Conservation (phyloP, 2,113 vertebrate genomes). For the Muntiacus muntjak region DNA sequence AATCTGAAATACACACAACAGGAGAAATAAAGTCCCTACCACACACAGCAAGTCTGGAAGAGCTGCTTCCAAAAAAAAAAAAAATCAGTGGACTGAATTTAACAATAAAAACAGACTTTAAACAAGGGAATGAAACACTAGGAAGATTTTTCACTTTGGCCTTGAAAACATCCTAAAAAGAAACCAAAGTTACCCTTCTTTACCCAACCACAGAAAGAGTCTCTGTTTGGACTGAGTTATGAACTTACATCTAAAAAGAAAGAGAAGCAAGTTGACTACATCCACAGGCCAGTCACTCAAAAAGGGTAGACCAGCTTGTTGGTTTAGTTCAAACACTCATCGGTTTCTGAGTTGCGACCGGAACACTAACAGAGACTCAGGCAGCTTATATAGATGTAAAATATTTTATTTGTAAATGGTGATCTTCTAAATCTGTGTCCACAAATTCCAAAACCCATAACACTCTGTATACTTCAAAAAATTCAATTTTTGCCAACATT, state of each 20-base stretch:
- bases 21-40: not conserved
- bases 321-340: fast-evolving
- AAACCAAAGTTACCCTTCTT: not conserved
- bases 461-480: slow-evolving; percentile 95
- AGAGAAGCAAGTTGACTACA: fast-evolving
- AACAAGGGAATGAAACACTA: not conserved
- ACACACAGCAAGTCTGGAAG: not conserved
- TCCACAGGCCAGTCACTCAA: too few species aligned
- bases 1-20: not conserved
- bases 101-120: not conserved
- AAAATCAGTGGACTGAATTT: not conserved
- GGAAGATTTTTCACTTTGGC: not conserved
- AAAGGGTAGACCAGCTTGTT: fast-evolving
- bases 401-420: slow-evolving; percentile 99
- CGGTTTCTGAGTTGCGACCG: not conserved
- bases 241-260: not conserved
- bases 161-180: not conserved
- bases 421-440: slow-evolving; percentile 97
- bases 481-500: slow-evolving; percentile 88
- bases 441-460: slow-evolving; percentile 98
- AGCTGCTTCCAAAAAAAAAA: not conserved
- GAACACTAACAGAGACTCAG: not conserved
- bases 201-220: not conserved
- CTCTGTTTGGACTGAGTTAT: not conserved
- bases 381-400: slow-evolving; percentile 88